phyloP scores from a whole-genome alignment of 2,797 vertebrate species.

The Coregonus ussuriensis region DNA sequence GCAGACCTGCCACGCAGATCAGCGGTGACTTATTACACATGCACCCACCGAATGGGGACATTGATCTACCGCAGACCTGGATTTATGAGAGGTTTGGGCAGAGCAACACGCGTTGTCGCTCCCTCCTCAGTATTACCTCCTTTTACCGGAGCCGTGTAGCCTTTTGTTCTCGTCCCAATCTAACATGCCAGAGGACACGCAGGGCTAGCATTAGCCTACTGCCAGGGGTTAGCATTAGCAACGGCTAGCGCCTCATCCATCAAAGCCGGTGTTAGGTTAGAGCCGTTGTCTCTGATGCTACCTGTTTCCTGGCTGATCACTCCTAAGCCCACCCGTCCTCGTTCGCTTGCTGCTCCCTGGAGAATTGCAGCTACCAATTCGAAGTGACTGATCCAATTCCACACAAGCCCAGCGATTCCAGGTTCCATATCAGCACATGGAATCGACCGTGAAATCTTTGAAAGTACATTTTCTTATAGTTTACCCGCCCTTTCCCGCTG shows the following conservation, averaged over 20 bases:
- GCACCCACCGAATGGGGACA: slow-evolving; percentile 25
- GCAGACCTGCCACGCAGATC: slow-evolving; percentile 44
- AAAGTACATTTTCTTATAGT: slow-evolving; percentile 54
- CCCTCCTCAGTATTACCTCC: slow-evolving; percentile 9
- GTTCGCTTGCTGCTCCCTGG: slow-evolving; percentile 11
- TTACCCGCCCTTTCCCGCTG: slow-evolving; percentile 34
- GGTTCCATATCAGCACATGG: slow-evolving; percentile 36
- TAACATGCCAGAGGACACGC: slow-evolving; percentile 23
- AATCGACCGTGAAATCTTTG: slow-evolving; percentile 20
- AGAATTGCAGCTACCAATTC: slow-evolving; percentile 44
- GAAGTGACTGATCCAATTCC: slow-evolving; percentile 57
- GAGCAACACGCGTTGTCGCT: neutral
- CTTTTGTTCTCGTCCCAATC: slow-evolving; percentile 15
- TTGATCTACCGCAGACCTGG: slow-evolving; percentile 37
- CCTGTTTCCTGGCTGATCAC: slow-evolving; percentile 44
- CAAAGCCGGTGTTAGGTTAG: slow-evolving; percentile 36
- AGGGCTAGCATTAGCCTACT: neutral
- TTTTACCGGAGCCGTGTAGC: slow-evolving; percentile 3
- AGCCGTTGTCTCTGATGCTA: slow-evolving; percentile 31
- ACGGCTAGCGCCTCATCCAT: slow-evolving; percentile 50
- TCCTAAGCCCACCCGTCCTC: slow-evolving; percentile 24
- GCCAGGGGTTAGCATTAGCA: slow-evolving; percentile 44
- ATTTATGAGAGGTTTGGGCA: slow-evolving; percentile 30
- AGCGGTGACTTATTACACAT: slow-evolving; percentile 46
- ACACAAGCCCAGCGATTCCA: slow-evolving; percentile 32